A percentile compares a stretch with the other conserved stretches of the same genome.
phyloP scores from a whole-genome alignment of 2,888 invertebrate genomes.

The Cecidostiba fungosa region DNA sequence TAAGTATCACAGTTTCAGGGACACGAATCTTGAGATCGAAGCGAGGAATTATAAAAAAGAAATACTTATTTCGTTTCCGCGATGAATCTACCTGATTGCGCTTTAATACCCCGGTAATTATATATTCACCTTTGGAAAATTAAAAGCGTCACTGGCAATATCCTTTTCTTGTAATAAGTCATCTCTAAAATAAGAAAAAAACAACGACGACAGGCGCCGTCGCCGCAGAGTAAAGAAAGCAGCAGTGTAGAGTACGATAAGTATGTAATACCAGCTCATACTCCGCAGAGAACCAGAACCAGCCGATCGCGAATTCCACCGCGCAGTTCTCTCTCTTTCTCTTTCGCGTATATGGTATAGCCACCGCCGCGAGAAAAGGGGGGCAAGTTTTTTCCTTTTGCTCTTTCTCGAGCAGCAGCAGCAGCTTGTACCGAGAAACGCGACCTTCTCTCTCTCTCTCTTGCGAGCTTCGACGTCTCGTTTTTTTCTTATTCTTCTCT shows the following conservation, averaged over 20 bases:
- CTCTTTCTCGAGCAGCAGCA: constrained; percentile 3
- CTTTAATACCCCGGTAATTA: neutral
- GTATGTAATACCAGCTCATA: constrained; percentile 15
- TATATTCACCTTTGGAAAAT: too few species aligned
- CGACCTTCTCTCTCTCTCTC: constrained; percentile 32
- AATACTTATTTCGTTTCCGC: too few species aligned
- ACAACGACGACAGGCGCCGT: neutral
- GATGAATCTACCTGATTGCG: neutral
- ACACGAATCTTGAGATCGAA: neutral
- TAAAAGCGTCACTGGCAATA: neutral
- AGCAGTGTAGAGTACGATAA: neutral
- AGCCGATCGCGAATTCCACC: constrained; percentile 26
- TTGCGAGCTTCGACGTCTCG: constrained; percentile 17
- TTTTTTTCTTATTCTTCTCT: constrained; percentile 10
- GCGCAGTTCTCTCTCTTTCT: neutral
- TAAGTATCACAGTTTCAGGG: neutral
- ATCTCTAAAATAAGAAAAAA: too few species aligned
- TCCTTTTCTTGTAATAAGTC: too few species aligned
- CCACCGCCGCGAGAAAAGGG: constrained; percentile 2
- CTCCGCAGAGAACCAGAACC: neutral
- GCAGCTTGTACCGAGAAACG: constrained; percentile 40
- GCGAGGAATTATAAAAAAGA: neutral
- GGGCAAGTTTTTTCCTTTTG: constrained; percentile 26
- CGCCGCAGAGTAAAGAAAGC: neutral
- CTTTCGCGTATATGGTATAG: neutral